phyloP scores from a whole-genome alignment of 2,113 vertebrate species.

The Casuarius casuarius region DNA sequence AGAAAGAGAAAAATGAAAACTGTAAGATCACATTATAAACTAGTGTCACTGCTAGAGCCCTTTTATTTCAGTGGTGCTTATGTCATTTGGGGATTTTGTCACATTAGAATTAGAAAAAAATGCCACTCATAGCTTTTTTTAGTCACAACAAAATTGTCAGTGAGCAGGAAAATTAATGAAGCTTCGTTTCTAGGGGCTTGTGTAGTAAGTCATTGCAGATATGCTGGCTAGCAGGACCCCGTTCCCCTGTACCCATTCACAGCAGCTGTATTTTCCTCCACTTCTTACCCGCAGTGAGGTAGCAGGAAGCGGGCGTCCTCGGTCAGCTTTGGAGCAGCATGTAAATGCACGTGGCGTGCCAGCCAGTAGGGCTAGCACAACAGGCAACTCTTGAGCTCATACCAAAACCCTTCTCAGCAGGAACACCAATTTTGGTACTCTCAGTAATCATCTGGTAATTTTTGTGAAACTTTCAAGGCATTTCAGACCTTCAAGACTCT shows the following conservation, averaged over 20 bases:
- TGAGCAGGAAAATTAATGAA: too few relatives aligned
- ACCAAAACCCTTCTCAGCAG: not conserved
- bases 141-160: too few relatives aligned
- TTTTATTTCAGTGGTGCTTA: fast-evolving
- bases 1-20: not conserved
- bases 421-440: not conserved
- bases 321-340: not conserved
- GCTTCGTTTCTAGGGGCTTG: too few relatives aligned
- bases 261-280: not conserved
- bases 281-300: fast-evolving
- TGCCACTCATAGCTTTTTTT: too few relatives aligned
- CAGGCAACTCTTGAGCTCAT: not conserved
- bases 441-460: fast-evolving
- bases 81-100: not conserved
- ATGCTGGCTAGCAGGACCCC: not conserved
- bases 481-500: not conserved
- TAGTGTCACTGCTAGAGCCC: not conserved
- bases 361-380: not conserved
- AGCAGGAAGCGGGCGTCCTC: not conserved
- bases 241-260: fast-evolving
- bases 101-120: not conserved
- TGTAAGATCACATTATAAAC: not conserved
- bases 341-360: fast-evolving
- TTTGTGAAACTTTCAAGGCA: not conserved
- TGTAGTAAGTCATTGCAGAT: too few relatives aligned